Conservation (phyloP, 2,797 vertebrate genomes). For the Centroberyx gerrardi region DNA sequence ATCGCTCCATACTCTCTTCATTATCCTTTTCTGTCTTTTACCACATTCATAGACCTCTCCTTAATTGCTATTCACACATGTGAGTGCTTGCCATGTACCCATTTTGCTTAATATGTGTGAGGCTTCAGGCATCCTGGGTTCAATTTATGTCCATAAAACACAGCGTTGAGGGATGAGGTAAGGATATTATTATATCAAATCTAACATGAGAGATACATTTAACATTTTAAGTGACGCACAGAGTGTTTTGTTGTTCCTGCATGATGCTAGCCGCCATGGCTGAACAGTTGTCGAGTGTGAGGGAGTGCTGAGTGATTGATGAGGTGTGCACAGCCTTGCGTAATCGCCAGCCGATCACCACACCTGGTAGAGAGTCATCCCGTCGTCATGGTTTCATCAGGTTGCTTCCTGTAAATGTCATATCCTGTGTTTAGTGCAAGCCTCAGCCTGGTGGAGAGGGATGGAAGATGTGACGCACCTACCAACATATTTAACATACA, state of each 20-base stretch:
- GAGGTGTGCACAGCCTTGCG: constrained; percentile 41
- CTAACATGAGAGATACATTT: not conserved
- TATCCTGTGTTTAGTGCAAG: constrained; percentile 33
- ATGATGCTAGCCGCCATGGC: constrained; percentile 10
- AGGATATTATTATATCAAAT: constrained; percentile 11
- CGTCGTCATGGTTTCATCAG: constrained; percentile 50
- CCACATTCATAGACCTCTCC: constrained; percentile 2
- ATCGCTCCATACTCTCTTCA: not conserved
- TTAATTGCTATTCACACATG: not conserved
- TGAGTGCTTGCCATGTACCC: not conserved
- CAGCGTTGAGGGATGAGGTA: constrained; percentile 6
- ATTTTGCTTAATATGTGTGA: not conserved
- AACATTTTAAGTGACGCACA: constrained; percentile 9
- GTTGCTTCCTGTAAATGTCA: constrained; percentile 43
- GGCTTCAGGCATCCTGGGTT: not conserved
- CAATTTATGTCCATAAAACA: not conserved
- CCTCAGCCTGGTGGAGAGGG: constrained; percentile 11
- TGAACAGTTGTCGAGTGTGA: constrained; percentile 36
- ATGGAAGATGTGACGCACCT: constrained; percentile 24
- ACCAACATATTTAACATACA: no score
- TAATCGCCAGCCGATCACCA: constrained; percentile 52
- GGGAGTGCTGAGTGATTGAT: constrained; percentile 60
- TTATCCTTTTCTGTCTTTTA: constrained; percentile 16
- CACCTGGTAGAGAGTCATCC: constrained; percentile 65
- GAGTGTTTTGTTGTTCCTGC: constrained; percentile 20